Evolutionary conservation across 2,888 invertebrate species (phyloP), one percentile per base, ranked within the genome.

Genomic region (Andrena camellia): DNA sequence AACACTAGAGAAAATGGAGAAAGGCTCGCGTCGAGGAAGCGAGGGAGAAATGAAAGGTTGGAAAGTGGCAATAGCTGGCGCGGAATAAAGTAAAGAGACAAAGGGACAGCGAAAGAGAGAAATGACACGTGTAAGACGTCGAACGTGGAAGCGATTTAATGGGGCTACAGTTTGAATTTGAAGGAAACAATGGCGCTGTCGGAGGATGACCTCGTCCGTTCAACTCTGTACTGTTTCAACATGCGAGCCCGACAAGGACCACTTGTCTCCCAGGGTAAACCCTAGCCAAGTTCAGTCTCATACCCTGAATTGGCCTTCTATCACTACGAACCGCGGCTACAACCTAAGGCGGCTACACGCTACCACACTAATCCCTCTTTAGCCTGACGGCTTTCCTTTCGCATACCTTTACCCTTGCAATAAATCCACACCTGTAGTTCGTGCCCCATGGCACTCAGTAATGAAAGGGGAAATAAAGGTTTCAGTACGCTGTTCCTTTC

Each of bases 231-330:
- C 78, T 74, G 73, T 82, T 84, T 63, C 73, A 71, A 62, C 77
- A 82, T 73, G 75, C 62, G 80, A 83, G 84, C 75, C 74, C 84
- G 84, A 86, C 85, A 82, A 84, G 81, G 85, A 85, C 83, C 88
- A 89, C 88, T 89, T 90, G 90, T 89, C 86, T 90, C 85, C 60
- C 71, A 83, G 73, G 75, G 74, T 74, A 80, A 79, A 69, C 73
- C 79, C 71, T 48, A 70, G 72, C 86, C 78, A 88, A 88, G 82
- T 87, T 87, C 79, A 74, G 77, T 78, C 81, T 80, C 86, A 78
- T 81, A 84, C 80, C 83, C 83, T 72, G 87, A 84, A 89, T 86
- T 90, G 87, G 78, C 77, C 77, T 86, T 78, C 83, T 59, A 81
- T 74, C 70, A 66, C 77, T 75, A 79, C 71, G 59, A 81, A 81